Evolutionary conservation across 2,797 vertebrate genomes (phyloP), one percentile per base, ranked within the genome.

Genomic region (Momotus momota): DNA sequence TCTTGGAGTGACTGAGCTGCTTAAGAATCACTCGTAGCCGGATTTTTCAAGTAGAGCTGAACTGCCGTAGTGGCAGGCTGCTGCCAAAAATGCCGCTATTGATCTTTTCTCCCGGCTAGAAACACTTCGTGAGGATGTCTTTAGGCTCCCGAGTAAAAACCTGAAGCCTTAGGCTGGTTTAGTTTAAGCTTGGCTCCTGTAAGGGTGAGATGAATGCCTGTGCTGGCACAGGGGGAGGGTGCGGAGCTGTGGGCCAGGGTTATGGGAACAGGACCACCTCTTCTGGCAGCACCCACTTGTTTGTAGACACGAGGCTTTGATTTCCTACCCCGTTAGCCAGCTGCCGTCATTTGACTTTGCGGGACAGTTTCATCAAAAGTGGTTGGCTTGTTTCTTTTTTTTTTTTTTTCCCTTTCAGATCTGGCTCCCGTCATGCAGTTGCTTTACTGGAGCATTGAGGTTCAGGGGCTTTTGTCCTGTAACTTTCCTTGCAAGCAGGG

Each of bases 151-250:
- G 14, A 49, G 40, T 72, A 2, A 67, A 69, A 79, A 41, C 6
- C 31, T 49, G 64, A 81, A 75, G 21, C n/a, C 61, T 57, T 2
- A 1, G 40, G 64, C 33, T 65, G 26, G 19, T 51, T 75, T 13
- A 69, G 38, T 61, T 85, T 54, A 10, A 52, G 15, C 15, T 41
- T 65, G 45, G 31, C 25, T 72, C 4, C 74, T 3, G 1, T 22
- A 22, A 25, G 51, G 29, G 16, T 18, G 55, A 54, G 58, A 31
- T 52, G 51, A 27, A 23, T 26, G 40, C 11, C 14, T 0, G 0
- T 79, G 48, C 73, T 52, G 60, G 48, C 33, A 10, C 1, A 61
- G 43, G 6, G 6, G 51, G 19, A 67, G 60, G 27, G 1, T 46
- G 33, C 52, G 64, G 46, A 54, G 46, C 49, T 49, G 49, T 33